Evolutionary conservation across 2,797 vertebrate species (phyloP), one percentile per base, ranked within the genome.

Genomic region (Lutjanus argentimaculatus): DNA sequence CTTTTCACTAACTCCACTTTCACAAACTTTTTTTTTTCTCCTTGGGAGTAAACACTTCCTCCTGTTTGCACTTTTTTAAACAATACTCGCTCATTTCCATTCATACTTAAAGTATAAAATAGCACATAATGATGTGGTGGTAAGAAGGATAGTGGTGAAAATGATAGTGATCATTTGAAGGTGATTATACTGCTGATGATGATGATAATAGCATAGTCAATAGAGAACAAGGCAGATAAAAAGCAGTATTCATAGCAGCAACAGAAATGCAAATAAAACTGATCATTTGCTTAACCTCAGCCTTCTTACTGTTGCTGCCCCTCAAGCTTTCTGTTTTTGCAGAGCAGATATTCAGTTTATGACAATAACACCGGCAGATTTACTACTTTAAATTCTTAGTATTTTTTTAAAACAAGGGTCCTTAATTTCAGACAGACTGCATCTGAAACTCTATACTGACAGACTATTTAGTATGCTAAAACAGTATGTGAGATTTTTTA

Each of bases 21-120:
- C 10, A 15, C 17, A 80, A 94, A 93, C 84, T 90, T 91, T 53
- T 22, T 88, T n/a, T 25, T 25, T 25, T 22, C 67, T 78, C 56
- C 58, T 66, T n/a, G 30, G 49, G 68, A 83, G 59, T 64, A 79
- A 85, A 86, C 46, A 56, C 74, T 64, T 80, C 61, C 45, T 75
- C 46, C 75, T 83, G 56, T 77, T 79, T 64, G 61, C 79, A 48
- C 63, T 58, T 72, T 63, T 66, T 45, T 12, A 40, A 75, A 49
- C 70, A 70, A 45, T 17, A 36, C 6, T 65, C 43, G 8, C 11
- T 63, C 45, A 53, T 72, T 77, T 70, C 57, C 66, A 30, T 42
- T 69, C 49, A 22, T 11, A 8, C 62, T 25, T 15, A 22, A 74
- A 58, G 30, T 61, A 51, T 25, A 59, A 51, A 71, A 56, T 42